A percentile compares a stretch with the other conserved stretches of the same genome.
These are phyloP conservation scores for Monodelphis domestica DNA, from an alignment of 2,797 vertebrate genomes.

Conservation along the genomic window DNA sequence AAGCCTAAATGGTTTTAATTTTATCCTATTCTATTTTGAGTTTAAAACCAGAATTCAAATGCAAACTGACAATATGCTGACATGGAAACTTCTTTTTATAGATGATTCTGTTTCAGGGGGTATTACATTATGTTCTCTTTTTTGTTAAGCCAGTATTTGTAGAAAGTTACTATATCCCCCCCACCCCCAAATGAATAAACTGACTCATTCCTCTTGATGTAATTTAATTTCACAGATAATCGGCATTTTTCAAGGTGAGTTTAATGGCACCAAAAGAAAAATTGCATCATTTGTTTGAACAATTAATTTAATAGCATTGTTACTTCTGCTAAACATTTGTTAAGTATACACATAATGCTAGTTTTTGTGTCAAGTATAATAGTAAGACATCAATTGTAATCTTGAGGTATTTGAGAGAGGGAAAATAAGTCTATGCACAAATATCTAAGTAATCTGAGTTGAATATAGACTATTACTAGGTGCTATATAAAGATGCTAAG, in stretches of 20 bases:
- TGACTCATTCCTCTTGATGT: conserved; percentile 27
- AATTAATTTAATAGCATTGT: conserved; percentile 12
- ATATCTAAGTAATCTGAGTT: background rate
- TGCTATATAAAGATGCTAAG: background rate
- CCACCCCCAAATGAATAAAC: conserved; percentile 32
- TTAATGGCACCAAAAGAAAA: conserved; percentile 45
- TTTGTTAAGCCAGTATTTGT: conserved; percentile 69
- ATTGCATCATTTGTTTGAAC: conserved; percentile 57
- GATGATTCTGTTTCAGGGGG: conserved; percentile 68
- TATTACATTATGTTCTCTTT: conserved; percentile 57
- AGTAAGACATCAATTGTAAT: background rate
- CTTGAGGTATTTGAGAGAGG: background rate
- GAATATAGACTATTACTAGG: too few species aligned
- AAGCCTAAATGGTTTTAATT: conserved; percentile 77
- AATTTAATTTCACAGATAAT: conserved; percentile 18
- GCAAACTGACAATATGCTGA: conserved; percentile 72
- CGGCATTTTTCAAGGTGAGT: background rate
- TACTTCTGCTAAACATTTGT: background rate
- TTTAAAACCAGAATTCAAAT: conserved; percentile 77
- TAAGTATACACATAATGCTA: background rate
- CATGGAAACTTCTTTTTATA: conserved; percentile 71
- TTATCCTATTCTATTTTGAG: conserved; percentile 75
- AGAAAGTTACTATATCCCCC: conserved; percentile 53
- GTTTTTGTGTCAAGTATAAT: background rate
- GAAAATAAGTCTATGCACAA: background rate